A percentile compares a stretch with the other conserved stretches of the same genome.
phyloP scores from a whole-genome alignment of 2,888 invertebrate species.

The Diplazon laetatorius region DNA sequence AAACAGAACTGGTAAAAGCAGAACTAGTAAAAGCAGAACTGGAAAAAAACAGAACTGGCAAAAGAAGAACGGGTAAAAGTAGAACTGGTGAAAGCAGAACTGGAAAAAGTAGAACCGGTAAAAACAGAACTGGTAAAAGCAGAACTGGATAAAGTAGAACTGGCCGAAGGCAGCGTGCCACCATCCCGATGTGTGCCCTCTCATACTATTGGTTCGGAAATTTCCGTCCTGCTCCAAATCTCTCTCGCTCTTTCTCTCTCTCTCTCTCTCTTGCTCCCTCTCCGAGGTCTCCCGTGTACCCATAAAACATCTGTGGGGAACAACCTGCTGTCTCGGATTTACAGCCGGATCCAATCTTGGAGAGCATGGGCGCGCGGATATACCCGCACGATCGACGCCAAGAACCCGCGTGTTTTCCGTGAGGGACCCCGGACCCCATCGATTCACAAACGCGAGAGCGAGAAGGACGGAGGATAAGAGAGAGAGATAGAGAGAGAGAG shows the following conservation, averaged over 20 bases:
- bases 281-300: conserved; percentile 62
- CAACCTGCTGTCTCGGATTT: conserved; percentile 73
- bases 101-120: too few relatives aligned
- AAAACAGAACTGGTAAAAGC: too few relatives aligned
- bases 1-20: too few relatives aligned
- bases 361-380: background rate
- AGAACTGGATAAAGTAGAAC: too few relatives aligned
- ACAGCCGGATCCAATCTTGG: conserved; percentile 71
- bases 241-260: too few relatives aligned
- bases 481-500: conserved; percentile 35
- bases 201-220: conserved; percentile 33
- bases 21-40: too few relatives aligned
- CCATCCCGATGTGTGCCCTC: conserved; percentile 53
- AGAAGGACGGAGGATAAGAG: conserved; percentile 33
- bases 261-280: too few relatives aligned
- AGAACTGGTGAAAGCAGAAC: too few relatives aligned
- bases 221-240: conserved; percentile 59
- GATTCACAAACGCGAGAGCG: conserved; percentile 19
- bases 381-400: conserved; percentile 27
- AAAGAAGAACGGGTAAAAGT: too few relatives aligned
- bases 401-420: conserved; percentile 29
- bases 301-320: conserved; percentile 72
- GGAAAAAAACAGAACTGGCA: too few relatives aligned
- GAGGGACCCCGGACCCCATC: background rate
- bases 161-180: conserved; percentile 34